phyloP scores from a whole-genome alignment of 2,113 vertebrate species.

The Numida meleagris region DNA sequence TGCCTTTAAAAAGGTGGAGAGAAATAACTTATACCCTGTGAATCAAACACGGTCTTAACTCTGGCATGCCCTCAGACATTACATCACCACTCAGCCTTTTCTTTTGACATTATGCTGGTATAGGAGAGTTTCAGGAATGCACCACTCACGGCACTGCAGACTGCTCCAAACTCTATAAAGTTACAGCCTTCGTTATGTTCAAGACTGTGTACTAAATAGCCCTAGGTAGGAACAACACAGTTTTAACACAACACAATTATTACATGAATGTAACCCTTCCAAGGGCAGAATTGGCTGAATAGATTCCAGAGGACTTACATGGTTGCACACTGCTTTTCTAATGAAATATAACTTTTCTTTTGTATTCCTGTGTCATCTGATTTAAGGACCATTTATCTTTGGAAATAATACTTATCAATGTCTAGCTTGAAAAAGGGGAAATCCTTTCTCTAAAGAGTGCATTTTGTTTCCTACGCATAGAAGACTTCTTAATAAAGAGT shows the following conservation, averaged over 20 bases:
- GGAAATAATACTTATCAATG: neutral
- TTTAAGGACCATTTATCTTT: neutral
- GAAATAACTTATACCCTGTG: conserved; percentile 60
- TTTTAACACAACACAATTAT: neutral
- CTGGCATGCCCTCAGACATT: conserved; percentile 82
- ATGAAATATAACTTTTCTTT: neutral
- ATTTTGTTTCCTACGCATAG: neutral
- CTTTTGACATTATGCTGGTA: conserved; percentile 78
- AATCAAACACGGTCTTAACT: conserved; percentile 73
- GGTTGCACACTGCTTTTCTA: neutral
- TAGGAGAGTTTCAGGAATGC: conserved; percentile 72
- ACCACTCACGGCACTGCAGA: neutral
- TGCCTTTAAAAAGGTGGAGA: conserved; percentile 23
- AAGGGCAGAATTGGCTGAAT: neutral
- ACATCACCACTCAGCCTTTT: conserved; percentile 80
- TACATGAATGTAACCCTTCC: neutral
- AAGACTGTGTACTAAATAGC: neutral
- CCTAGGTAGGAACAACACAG: neutral
- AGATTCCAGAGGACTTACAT: neutral
- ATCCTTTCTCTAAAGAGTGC: neutral
- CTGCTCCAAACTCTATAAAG: conserved; percentile 55
- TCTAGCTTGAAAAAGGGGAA: neutral
- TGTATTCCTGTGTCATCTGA: neutral
- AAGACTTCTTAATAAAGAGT: neutral
- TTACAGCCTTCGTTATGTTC: conserved; percentile 49